Base-by-base conservation (phyloP, 2,797 vertebrate species). In the Ataeniobius toweri region DNA sequence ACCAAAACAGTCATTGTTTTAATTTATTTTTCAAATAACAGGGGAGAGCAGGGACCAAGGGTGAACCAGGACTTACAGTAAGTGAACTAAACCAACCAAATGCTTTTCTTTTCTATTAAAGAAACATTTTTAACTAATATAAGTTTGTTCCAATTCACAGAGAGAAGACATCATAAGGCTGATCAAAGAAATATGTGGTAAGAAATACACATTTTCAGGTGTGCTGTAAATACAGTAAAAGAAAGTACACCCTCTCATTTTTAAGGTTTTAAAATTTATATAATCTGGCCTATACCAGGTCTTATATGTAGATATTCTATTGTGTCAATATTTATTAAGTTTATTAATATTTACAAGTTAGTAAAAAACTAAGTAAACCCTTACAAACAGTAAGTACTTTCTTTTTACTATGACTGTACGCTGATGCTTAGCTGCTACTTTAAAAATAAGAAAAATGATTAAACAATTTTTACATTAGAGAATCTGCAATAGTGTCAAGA, bases 141-240 rank as follows among this genome's bases (percentile, higher is more conserved):
- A 20, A 31, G 14, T 74, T 44, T 67, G 59, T 12, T 22, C n/a
- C 71, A 12, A 79, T 86, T 94, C 92, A 81, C 85, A 96, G 96
- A 97, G 94, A 95, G 97, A 98, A 89, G 97, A 97, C 85, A 94
- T 98, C 61, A 96, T 98, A 86, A 97, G 96, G 90, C 91, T 98
- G 90, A 97, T 98, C 85, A 98, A 96, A 93, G 96, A 98, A 92
- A 97, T 97, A 79, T 97, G 97, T 85, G 97, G 97, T 97, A 95
- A 96, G 96, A 79, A 18, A 26, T 65, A 1, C 55, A 76, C 13
- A 69, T 69, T 48, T 69, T 69, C 13, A 26, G 7, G 14, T 26
- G 24, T 18, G 24, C 67, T 46, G 41, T 48, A 24, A 68, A 44
- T 44, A 6, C 22, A 24, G 22, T 44, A 22, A 68, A 44, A 68